These are phyloP conservation scores for Cydia pomonella DNA, from an alignment of 1,140 invertebrate species.

Conservation along the genomic window DNA sequence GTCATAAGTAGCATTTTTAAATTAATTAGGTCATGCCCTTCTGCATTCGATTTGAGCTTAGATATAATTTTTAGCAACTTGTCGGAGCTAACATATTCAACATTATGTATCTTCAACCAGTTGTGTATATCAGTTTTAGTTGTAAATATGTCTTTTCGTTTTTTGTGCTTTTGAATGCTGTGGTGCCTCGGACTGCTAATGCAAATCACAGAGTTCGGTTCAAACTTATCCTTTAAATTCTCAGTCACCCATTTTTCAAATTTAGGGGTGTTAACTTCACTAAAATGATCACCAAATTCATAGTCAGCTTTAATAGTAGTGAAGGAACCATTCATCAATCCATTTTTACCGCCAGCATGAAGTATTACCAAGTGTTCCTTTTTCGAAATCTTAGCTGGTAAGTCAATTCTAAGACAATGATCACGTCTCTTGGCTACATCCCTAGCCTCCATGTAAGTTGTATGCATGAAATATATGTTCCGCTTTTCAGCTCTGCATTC, in stretches of 20 bases:
- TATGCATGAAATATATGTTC: not conserved
- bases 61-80: too few relatives aligned
- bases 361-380: not conserved
- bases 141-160: not conserved
- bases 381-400: not conserved
- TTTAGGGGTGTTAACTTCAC: not conserved
- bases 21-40: too few relatives aligned
- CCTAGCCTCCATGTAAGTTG: not conserved
- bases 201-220: not conserved
- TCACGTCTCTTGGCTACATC: not conserved
- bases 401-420: not conserved
- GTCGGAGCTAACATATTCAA: too few relatives aligned
- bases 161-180: not conserved
- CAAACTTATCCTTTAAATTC: not conserved
- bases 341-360: not conserved
- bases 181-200: not conserved
- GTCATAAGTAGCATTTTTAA: too few relatives aligned
- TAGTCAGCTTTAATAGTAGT: not conserved
- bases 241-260: conserved; percentile 18
- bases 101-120: not conserved
- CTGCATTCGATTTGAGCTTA: too few relatives aligned
- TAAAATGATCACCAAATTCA: not conserved
- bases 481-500: conserved; percentile 1
- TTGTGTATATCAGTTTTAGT: not conserved
- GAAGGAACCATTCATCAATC: not conserved